Conservation (phyloP, 2,888 invertebrate species). For the Mythimna vitellina region DNA sequence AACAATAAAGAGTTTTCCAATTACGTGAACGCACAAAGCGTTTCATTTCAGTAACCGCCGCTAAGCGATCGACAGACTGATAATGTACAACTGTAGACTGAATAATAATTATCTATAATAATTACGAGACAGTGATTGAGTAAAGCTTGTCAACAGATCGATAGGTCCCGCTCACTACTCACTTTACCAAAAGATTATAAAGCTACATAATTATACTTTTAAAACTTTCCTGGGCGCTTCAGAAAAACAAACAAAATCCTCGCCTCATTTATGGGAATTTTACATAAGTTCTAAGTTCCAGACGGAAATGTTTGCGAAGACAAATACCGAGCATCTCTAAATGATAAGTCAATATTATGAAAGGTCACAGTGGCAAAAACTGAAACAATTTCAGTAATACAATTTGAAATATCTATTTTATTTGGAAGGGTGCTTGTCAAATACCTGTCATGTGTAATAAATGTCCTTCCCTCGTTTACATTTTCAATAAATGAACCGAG, state of each 20-base stretch:
- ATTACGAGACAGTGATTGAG: conserved; percentile 54
- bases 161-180: conserved; percentile 24
- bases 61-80: conserved; percentile 39
- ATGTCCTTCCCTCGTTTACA: conserved; percentile 71
- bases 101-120: conserved; percentile 31
- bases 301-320: conserved; percentile 35
- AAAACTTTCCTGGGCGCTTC: conserved; percentile 24
- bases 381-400: conserved; percentile 58
- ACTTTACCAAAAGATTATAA: conserved; percentile 16
- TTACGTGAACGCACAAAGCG: conserved; percentile 45
- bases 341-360: conserved; percentile 55
- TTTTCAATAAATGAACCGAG: conserved; percentile 73
- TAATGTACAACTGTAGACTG: conserved; percentile 11
- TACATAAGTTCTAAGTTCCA: conserved; percentile 41
- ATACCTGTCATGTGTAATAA: conserved; percentile 72
- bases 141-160: conserved; percentile 56
- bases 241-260: conserved; percentile 39
- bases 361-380: conserved; percentile 43
- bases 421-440: conserved; percentile 67
- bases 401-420: conserved; percentile 67
- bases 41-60: conserved; percentile 42
- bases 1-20: conserved; percentile 57
- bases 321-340: conserved; percentile 39
- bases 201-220: conserved; percentile 31
- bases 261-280: conserved; percentile 48